These are phyloP conservation scores for Thaleichthys pacificus DNA, from an alignment of 2,797 vertebrate species.

Conservation along the genomic window DNA sequence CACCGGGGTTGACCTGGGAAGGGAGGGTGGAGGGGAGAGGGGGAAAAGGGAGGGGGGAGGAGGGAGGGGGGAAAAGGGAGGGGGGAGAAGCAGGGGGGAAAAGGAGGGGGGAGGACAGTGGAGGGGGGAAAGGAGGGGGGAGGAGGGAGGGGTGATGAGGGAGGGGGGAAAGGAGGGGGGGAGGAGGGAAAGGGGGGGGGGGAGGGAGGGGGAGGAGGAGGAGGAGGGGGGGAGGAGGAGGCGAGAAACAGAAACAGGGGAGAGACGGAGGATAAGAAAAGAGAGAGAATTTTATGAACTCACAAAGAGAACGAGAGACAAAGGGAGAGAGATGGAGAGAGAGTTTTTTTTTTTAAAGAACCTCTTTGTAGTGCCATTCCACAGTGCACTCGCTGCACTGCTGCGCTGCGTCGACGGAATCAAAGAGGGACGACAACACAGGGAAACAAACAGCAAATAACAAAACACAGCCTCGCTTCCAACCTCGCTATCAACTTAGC, in stretches of 20 bases:
- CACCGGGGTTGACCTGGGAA: constrained; percentile 70
- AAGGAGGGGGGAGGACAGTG: too few species aligned
- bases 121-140: neutral
- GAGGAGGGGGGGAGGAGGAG: too few species aligned
- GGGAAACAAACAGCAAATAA: constrained; percentile 36
- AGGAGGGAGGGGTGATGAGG: too few species aligned
- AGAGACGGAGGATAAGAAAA: neutral
- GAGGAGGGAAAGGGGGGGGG: neutral
- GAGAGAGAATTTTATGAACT: neutral
- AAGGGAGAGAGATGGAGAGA: neutral
- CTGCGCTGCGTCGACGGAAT: constrained; percentile 31
- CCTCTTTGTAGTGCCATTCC: constrained; percentile 48
- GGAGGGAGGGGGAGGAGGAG: neutral
- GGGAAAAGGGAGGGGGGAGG: neutral
- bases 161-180: neutral
- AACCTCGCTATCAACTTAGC: neutral
- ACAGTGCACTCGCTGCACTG: constrained; percentile 29
- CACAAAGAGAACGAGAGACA: neutral
- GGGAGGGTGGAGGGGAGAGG: neutral
- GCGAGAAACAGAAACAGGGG: neutral
- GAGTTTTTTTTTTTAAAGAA: neutral
- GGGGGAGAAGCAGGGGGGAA: too few species aligned
- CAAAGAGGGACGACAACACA: constrained; percentile 34
- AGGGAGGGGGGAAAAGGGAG: too few species aligned
- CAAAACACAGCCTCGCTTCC: constrained; percentile 1